A percentile compares a stretch with the other conserved stretches of the same genome.
These are phyloP conservation scores for Mimachlamys varia DNA, from an alignment of 2,888 invertebrate genomes.

Conservation along the genomic window DNA sequence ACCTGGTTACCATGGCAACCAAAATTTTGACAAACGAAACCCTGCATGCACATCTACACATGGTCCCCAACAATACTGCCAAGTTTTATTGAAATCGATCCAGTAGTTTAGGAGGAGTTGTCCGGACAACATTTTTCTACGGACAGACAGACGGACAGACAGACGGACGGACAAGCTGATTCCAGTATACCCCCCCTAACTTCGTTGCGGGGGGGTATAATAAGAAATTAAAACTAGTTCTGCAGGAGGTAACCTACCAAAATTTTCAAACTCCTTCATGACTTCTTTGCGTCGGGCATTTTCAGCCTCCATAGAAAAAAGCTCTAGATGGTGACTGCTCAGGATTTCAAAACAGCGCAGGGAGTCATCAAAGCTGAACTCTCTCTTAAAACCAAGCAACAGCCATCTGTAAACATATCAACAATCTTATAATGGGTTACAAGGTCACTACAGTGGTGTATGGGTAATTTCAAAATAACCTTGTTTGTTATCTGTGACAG, in stretches of 20 bases:
- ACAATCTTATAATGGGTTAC: background rate
- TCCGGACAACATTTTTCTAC: too few relatives aligned
- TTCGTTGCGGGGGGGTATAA: too few relatives aligned
- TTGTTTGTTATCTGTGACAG: background rate
- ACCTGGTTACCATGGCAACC: too few relatives aligned
- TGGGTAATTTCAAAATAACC: background rate
- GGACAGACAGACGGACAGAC: too few relatives aligned
- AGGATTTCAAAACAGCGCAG: slow-evolving; percentile 80
- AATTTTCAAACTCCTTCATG: slow-evolving; percentile 75
- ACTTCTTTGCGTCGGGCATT: slow-evolving; percentile 70
- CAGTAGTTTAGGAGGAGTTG: too few relatives aligned
- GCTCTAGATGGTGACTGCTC: slow-evolving; percentile 79
- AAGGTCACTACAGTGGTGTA: background rate
- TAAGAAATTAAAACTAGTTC: too few relatives aligned
- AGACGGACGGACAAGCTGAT: too few relatives aligned
- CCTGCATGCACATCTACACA: too few relatives aligned
- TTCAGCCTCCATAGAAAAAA: slow-evolving; percentile 77
- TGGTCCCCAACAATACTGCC: too few relatives aligned
- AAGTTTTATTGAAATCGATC: too few relatives aligned
- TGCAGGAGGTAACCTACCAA: slow-evolving; percentile 60
- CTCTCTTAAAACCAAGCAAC: slow-evolving; percentile 79
- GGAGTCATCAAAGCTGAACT: slow-evolving; percentile 76
- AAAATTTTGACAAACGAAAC: too few relatives aligned
- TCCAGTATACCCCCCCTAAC: too few relatives aligned
- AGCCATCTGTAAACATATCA: slow-evolving; percentile 75